Conservation (phyloP, 2,888 invertebrate genomes). For the Schrankia costaestrigalis region DNA sequence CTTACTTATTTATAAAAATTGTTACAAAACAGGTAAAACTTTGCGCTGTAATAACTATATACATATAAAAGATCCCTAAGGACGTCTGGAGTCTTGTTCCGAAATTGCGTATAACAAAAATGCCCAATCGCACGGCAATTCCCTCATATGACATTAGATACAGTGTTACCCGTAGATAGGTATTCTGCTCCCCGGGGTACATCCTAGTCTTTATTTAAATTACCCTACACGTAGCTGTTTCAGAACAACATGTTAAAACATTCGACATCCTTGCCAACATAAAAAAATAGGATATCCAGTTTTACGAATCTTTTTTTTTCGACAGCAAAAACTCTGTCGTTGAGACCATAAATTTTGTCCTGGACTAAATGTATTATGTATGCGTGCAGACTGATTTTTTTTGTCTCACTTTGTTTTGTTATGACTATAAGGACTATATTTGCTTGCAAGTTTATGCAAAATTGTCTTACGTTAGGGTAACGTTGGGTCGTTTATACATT, state of each 20-base stretch:
- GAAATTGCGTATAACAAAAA: no score
- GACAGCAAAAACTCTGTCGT: constrained; percentile 35
- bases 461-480: not conserved
- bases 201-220: no score
- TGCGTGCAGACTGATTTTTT: constrained; percentile 23
- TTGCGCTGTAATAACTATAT: no score
- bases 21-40: no score
- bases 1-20: no score
- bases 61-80: no score
- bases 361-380: constrained; percentile 25
- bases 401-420: constrained; percentile 6
- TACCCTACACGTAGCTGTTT: not conserved
- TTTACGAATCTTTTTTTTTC: constrained; percentile 28
- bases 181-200: no score
- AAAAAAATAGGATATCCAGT: constrained; percentile 34
- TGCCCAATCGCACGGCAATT: no score
- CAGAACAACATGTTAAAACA: constrained; percentile 5
- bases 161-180: no score
- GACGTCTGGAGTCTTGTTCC: no score
- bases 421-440: constrained; percentile 12
- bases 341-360: constrained; percentile 34
- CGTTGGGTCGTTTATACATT: not conserved
- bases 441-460: constrained; percentile 4
- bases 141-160: no score
- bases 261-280: constrained; percentile 12